Evolutionary conservation across 2,888 invertebrate genomes (phyloP).

Genomic region (Hirtodrosophila trivittata): DNA sequence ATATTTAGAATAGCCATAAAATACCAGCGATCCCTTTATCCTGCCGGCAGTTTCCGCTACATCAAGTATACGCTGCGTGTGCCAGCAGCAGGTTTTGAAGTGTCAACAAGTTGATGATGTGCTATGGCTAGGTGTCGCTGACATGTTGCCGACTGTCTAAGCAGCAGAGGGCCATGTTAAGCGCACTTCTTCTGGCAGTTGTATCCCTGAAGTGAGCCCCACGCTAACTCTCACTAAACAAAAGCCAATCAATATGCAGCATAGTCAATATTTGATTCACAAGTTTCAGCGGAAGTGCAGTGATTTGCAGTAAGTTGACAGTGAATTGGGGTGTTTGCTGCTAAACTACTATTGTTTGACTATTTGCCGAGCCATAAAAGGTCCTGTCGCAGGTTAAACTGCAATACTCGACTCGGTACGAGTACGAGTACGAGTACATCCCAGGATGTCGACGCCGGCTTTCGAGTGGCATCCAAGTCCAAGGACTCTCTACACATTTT

Average conservation of each 20-base stretch:
- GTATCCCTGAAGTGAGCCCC: slow-evolving; percentile 26
- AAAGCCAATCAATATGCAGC: slow-evolving; percentile 68
- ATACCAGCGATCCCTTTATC: slow-evolving; percentile 6
- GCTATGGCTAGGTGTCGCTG: slow-evolving; percentile 45
- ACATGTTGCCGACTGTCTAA: slow-evolving; percentile 37
- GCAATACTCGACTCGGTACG: not conserved
- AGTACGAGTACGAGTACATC: too few relatives aligned
- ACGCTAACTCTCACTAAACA: slow-evolving; percentile 11
- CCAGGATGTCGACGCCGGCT: slow-evolving; percentile 46
- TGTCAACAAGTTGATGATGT: slow-evolving; percentile 76
- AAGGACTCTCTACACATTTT: slow-evolving; percentile 65
- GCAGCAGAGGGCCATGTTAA: slow-evolving; percentile 6
- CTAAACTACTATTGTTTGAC: slow-evolving; percentile 68
- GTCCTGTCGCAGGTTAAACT: slow-evolving; percentile 9
- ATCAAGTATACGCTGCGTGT: slow-evolving; percentile 28
- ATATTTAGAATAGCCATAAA: slow-evolving; percentile 58
- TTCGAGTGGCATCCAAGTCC: slow-evolving; percentile 54
- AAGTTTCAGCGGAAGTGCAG: slow-evolving; percentile 46
- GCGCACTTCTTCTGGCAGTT: slow-evolving; percentile 1
- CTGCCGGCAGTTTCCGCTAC: slow-evolving; percentile 1
- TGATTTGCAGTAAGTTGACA: slow-evolving; percentile 57
- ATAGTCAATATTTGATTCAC: slow-evolving; percentile 67
- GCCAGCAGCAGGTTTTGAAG: slow-evolving; percentile 41
- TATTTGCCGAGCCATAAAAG: slow-evolving; percentile 49
- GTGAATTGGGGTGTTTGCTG: slow-evolving; percentile 35